Percentiles rank a stretch among this genome's conserved stretches.
Conservation (phyloP, 1,140 invertebrate species). For the Antheraea mylitta region DNA sequence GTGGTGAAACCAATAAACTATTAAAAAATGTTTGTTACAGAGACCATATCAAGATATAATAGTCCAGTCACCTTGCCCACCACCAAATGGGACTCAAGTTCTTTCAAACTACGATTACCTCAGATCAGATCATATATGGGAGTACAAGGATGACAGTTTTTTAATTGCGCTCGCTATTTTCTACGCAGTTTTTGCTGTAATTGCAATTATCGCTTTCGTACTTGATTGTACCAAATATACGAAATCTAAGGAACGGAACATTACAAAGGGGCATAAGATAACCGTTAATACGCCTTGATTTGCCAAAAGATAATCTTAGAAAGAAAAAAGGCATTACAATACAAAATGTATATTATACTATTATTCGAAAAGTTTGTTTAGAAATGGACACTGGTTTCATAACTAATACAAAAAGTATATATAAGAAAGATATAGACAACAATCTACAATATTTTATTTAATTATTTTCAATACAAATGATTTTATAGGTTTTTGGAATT, state of each 20-base stretch:
- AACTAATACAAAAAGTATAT: no score
- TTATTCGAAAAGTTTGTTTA: no score
- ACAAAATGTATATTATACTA: neutral
- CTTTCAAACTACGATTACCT: conserved; percentile 81
- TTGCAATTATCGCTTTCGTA: conserved; percentile 80
- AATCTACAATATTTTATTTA: no score
- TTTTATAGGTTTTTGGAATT: neutral
- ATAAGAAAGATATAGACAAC: no score
- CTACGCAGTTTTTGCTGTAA: conserved; percentile 80
- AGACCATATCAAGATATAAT: conserved; percentile 91
- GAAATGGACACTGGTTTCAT: no score
- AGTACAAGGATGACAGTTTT: conserved; percentile 78
- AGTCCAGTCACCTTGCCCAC: conserved; percentile 87
- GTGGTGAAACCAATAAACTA: no score
- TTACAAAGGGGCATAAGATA: conserved; percentile 66
- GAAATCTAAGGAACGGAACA: conserved; percentile 54
- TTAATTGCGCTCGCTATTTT: conserved; percentile 80
- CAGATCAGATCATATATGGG: conserved; percentile 66
- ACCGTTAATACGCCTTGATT: conserved; percentile 67
- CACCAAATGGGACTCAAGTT: conserved; percentile 87
- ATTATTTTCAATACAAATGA: neutral
- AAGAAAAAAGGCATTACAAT: neutral
- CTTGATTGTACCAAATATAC: conserved; percentile 79
- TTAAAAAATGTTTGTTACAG: conserved; percentile 76
- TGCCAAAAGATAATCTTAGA: neutral